Conservation (phyloP, 37 sponge, comb jelly and placozoan species). For the Aplysina aerophoba region DNA sequence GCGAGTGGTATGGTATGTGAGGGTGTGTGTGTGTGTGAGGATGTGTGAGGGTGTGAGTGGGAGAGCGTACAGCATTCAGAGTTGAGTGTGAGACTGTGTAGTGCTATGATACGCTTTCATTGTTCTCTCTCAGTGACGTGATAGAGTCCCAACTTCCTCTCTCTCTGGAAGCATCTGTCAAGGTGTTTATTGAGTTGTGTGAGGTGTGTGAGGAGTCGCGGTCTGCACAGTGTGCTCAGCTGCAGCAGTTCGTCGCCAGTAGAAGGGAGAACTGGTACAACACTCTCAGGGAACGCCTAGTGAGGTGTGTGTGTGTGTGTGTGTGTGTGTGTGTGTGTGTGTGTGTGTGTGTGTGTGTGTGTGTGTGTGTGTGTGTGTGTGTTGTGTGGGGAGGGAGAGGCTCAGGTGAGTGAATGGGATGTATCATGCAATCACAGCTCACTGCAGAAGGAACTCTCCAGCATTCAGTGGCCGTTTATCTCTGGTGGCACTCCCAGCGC, state of each 20-base stretch:
- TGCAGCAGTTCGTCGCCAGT: too few species aligned
- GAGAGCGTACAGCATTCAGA: too few species aligned
- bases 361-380: neutral
- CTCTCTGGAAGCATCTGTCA: too few species aligned
- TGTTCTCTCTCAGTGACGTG: too few species aligned
- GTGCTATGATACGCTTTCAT: too few species aligned
- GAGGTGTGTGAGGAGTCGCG: too few species aligned
- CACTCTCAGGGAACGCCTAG: neutral
- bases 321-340: slow-evolving; percentile 25
- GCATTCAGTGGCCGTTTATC: slow-evolving; percentile 7
- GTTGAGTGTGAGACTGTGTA: too few species aligned
- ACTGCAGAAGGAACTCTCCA: neutral
- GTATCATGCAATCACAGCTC: neutral
- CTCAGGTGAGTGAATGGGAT: neutral
- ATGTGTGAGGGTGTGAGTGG: neutral
- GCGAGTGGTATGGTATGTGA: neutral
- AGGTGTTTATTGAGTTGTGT: too few species aligned
- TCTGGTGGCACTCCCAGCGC: neutral
- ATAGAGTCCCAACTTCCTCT: too few species aligned
- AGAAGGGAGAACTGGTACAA: too few species aligned
- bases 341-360: neutral
- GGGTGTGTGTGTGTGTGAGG: neutral
- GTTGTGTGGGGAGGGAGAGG: neutral
- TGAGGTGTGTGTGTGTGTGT: neutral
- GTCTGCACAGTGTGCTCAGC: too few species aligned